Evolutionary conservation across 64 coral and sea anemone genomes (phyloP), one percentile per base, ranked within the genome.

Genomic region (Montipora foliosa): DNA sequence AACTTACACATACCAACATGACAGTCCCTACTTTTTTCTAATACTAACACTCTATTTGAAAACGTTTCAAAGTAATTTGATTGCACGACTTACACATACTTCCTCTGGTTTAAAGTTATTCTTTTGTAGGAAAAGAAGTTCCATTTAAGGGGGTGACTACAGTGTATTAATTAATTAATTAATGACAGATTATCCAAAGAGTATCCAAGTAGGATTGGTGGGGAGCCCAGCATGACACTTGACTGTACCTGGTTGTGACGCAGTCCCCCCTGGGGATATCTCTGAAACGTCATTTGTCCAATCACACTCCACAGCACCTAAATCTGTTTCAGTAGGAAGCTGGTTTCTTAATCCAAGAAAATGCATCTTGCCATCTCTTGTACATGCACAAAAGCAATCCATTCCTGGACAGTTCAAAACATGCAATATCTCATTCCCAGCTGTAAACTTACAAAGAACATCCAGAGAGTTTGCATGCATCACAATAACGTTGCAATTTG

Each of bases 331-430:
- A 76, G 4, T 16, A 46, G 53, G 47, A 14, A 80, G 60, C 44
- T 85, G 89, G 14, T 62, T 87, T 7, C 71, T 53, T 47, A 98
- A 86, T 66, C 89, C 57, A 20, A 98, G 67, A 81, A 98, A 95
- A n/a, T 90, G 76, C 74, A 98, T 87, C 79, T 78, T 53, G 46
- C 96, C 96, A 71, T 85, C 45, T 3, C 44, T 17, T 12, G 87
- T 82, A 15, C 93, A 98, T 4, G 89, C 89, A 93, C 96, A 98
- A 46, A 98, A 76, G 29, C 96, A 98, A 60, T 98, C 96, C 89
- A 98, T 98, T 81, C 96, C 93, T 66, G 96, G 89, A 76, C 96
- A 98, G 68, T 98, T 87, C 11, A 98, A 78, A 67, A 98, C 51
- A 90, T 95, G 88, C 6, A 16, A 21, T 11, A 86, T 72, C 44